Evolutionary conservation across 2,888 invertebrate species (phyloP).

Genomic region (Mellilla xanthometata): DNA sequence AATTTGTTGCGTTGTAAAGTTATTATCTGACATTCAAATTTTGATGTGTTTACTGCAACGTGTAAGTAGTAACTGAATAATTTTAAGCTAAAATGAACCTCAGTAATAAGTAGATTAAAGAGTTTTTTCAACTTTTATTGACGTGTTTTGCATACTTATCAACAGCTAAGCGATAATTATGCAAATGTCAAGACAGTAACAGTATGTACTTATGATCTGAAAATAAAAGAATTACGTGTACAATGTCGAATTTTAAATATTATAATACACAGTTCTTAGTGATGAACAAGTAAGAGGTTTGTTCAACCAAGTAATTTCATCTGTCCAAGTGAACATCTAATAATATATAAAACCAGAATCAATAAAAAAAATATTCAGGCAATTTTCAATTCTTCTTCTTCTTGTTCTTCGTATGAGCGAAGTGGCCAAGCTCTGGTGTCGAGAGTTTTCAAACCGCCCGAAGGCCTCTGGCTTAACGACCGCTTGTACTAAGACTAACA

Average conservation of each 20-base stretch:
- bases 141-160: neutral
- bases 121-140: neutral
- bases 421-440: too few relatives aligned
- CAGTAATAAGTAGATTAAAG: neutral
- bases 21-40: conserved; percentile 36
- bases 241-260: conserved; percentile 17
- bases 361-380: too few relatives aligned
- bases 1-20: conserved; percentile 13
- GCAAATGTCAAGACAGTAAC: conserved; percentile 28
- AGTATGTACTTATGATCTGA: conserved; percentile 6
- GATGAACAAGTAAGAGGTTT: too few relatives aligned
- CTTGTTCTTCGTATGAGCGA: too few relatives aligned
- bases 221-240: conserved; percentile 17
- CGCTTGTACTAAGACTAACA: too few relatives aligned
- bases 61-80: neutral
- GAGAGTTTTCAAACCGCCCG: too few relatives aligned
- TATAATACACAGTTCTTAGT: conserved; percentile 12
- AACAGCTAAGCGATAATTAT: conserved; percentile 1
- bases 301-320: too few relatives aligned
- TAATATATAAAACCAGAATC: too few relatives aligned
- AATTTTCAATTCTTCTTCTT: too few relatives aligned
- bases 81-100: too few relatives aligned
- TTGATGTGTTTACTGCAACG: conserved; percentile 20
- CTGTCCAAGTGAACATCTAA: too few relatives aligned
- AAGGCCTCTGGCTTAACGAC: too few relatives aligned